These are phyloP conservation scores for Carassius auratus DNA, from an alignment of 2,113 vertebrate species.

Conservation along the genomic window DNA sequence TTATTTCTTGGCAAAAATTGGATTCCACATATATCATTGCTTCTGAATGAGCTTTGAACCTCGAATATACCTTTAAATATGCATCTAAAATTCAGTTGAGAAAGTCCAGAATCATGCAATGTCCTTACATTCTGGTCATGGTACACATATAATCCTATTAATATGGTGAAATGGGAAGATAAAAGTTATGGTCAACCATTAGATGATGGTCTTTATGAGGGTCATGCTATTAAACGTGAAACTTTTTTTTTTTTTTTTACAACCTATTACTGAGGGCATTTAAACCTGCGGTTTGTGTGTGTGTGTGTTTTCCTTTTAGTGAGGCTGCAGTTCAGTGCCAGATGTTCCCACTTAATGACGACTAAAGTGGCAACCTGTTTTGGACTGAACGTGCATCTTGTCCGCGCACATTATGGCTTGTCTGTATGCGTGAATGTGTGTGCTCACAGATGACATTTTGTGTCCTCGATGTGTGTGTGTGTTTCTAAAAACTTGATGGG, in stretches of 20 bases:
- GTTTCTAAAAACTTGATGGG: neutral
- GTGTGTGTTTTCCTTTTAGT: neutral
- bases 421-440: neutral
- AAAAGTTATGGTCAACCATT: neutral
- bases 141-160: constrained; percentile 11
- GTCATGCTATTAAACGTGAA: neutral
- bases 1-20: neutral
- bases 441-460: neutral
- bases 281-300: neutral
- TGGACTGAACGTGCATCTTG: constrained; percentile 21
- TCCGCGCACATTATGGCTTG: constrained; percentile 7
- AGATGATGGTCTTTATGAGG: neutral
- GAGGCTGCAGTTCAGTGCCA: constrained; percentile 18
- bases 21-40: neutral
- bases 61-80: neutral
- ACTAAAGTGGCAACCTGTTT: constrained; percentile 25
- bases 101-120: neutral
- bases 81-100: neutral
- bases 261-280: constrained; percentile 18
- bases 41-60: neutral
- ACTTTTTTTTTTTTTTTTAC: neutral
- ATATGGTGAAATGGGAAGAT: neutral
- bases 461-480: neutral
- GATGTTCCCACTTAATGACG: constrained; percentile 29
- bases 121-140: neutral